Conservation (phyloP, 2,888 invertebrate species). For the Alitta virens region DNA sequence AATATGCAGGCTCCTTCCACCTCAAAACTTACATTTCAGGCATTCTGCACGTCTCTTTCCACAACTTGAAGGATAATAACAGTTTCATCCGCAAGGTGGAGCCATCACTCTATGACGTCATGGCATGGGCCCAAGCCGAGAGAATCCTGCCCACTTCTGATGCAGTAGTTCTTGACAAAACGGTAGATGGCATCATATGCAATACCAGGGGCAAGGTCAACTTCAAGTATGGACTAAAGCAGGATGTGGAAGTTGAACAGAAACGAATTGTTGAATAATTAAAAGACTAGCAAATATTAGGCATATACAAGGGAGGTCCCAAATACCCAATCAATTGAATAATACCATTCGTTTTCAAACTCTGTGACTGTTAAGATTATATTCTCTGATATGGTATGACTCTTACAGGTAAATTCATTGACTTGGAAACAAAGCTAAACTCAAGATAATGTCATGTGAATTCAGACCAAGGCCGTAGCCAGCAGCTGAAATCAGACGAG, state of each 20-base stretch:
- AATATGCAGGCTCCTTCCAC: slow-evolving; percentile 56
- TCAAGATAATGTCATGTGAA: too few species aligned
- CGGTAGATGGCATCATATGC: not conserved
- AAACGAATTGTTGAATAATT: slow-evolving; percentile 2
- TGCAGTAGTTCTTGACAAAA: slow-evolving; percentile 4
- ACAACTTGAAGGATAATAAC: slow-evolving; percentile 56
- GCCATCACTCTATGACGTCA: slow-evolving; percentile 44
- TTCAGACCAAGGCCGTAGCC: too few species aligned
- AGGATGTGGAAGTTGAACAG: slow-evolving; percentile 51
- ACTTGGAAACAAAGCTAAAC: too few species aligned
- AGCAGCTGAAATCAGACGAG: too few species aligned
- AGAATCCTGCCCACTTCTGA: slow-evolving; percentile 7
- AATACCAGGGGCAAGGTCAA: slow-evolving; percentile 39
- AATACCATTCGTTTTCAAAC: too few species aligned
- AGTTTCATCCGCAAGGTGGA: slow-evolving; percentile 51
- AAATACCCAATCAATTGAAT: too few species aligned
- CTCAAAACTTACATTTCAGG: slow-evolving; percentile 51
- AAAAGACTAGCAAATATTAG: too few species aligned
- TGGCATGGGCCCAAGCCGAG: slow-evolving; percentile 34
- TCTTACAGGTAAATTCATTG: too few species aligned
- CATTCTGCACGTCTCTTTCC: slow-evolving; percentile 49
- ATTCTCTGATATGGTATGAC: too few species aligned
- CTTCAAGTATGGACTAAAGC: slow-evolving; percentile 53
- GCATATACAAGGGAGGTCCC: too few species aligned
- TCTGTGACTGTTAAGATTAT: too few species aligned